Evolutionary conservation across 30 jellyfish, hydroid and myxozoan species (phyloP).

Genomic region (Cassiopea xamachana): DNA sequence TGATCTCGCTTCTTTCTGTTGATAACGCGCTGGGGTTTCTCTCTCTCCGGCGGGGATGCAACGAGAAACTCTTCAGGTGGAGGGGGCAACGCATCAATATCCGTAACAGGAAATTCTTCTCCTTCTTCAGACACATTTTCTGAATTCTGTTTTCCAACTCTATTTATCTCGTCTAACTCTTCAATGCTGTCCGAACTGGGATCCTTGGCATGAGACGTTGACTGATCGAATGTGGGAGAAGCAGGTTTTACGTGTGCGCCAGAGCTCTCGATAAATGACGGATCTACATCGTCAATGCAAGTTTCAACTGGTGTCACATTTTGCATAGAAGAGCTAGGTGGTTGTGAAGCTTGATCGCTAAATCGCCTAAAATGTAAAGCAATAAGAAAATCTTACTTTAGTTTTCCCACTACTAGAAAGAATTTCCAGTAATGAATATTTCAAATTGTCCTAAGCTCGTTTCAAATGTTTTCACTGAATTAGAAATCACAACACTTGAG

Average conservation of each 20-base stretch:
- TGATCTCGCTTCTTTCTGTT: constrained; percentile 88
- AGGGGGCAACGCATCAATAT: constrained; percentile 76
- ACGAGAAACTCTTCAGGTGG: constrained; percentile 86
- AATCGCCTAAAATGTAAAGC: background rate
- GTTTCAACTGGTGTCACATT: constrained; percentile 30
- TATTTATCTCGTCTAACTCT: constrained; percentile 55
- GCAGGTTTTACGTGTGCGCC: background rate
- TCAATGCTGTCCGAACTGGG: constrained; percentile 79
- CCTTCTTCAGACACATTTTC: background rate
- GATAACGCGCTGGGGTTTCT: constrained; percentile 86
- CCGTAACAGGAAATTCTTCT: constrained; percentile 56
- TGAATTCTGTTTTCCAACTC: background rate
- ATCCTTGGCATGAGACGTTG: constrained; percentile 71
- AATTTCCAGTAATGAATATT: no score
- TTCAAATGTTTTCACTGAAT: no score
- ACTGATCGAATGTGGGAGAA: background rate
- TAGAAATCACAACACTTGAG: no score
- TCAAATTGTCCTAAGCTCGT: no score
- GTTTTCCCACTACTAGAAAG: no score
- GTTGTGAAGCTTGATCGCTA: background rate
- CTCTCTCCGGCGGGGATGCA: constrained; percentile 81
- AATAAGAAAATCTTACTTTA: background rate
- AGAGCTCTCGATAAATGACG: background rate
- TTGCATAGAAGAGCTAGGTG: constrained; percentile 11
- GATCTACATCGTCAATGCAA: constrained; percentile 61